Conservation (phyloP, 2,888 invertebrate genomes). For the Clitarchus hookeri region DNA sequence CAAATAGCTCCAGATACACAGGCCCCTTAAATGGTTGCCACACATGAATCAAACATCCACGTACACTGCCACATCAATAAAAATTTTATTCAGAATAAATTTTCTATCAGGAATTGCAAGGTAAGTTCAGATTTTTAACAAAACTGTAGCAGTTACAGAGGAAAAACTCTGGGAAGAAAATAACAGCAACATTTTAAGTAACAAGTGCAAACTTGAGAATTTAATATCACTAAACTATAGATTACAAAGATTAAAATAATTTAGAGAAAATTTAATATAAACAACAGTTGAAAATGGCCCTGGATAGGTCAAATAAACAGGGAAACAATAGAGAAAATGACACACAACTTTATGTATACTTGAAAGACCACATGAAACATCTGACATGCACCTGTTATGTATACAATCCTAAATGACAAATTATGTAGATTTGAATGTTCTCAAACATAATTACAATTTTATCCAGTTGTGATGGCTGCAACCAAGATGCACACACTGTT, state of each 20-base stretch:
- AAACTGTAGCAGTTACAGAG: too few species aligned
- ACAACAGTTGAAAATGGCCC: background rate
- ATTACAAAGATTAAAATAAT: background rate
- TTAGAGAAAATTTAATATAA: background rate
- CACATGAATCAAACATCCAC: too few species aligned
- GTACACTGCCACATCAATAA: too few species aligned
- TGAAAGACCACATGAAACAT: background rate
- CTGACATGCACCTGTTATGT: conserved; percentile 14
- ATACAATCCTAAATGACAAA: conserved; percentile 9
- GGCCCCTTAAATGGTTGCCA: too few species aligned
- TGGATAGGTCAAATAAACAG: background rate
- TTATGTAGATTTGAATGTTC: background rate
- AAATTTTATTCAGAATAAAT: too few species aligned
- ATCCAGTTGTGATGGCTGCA: background rate
- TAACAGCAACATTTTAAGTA: background rate
- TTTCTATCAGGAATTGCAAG: too few species aligned
- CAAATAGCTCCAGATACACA: too few species aligned
- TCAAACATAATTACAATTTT: background rate
- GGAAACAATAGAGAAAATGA: background rate
- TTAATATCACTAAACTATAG: conserved; percentile 3
- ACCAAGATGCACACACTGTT: background rate
- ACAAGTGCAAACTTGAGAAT: conserved; percentile 14
- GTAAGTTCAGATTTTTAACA: too few species aligned
- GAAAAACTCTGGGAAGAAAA: background rate
- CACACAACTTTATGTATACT: background rate